These are phyloP conservation scores for Hipposideros armiger DNA, from an alignment of 2,113 vertebrate species.

Conservation along the genomic window DNA sequence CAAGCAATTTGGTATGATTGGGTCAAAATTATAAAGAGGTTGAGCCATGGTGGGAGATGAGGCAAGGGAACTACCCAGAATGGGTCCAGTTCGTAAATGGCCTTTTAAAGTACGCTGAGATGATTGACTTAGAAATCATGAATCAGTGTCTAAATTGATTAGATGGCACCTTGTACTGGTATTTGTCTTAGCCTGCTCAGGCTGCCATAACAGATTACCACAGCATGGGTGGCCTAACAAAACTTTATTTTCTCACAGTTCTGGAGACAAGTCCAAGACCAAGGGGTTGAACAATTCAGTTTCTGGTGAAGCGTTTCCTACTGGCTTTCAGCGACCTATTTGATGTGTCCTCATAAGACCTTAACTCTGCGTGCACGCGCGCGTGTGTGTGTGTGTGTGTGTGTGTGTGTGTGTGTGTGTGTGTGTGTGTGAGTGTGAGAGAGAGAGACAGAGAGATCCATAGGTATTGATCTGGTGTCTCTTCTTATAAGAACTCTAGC, in stretches of 20 bases:
- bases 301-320: background rate
- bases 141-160: background rate
- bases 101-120: background rate
- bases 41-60: background rate
- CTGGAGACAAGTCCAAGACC: background rate
- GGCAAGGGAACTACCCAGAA: background rate
- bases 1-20: background rate
- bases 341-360: background rate
- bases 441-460: background rate
- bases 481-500: background rate
- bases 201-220: background rate
- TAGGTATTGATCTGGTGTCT: background rate
- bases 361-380: background rate
- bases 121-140: background rate
- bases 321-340: background rate
- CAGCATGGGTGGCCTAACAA: background rate
- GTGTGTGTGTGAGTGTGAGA: too few relatives aligned
- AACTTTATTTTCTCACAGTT: background rate
- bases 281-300: background rate
- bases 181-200: background rate
- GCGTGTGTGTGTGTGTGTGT: too few relatives aligned
- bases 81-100: background rate
- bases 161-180: background rate
- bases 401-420: too few relatives aligned
- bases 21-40: background rate